A percentile compares a stretch with the other conserved stretches of the same genome.
These are phyloP conservation scores for Phenganax marumi DNA, from an alignment of 92 coral and sea anemone species.

Conservation along the genomic window DNA sequence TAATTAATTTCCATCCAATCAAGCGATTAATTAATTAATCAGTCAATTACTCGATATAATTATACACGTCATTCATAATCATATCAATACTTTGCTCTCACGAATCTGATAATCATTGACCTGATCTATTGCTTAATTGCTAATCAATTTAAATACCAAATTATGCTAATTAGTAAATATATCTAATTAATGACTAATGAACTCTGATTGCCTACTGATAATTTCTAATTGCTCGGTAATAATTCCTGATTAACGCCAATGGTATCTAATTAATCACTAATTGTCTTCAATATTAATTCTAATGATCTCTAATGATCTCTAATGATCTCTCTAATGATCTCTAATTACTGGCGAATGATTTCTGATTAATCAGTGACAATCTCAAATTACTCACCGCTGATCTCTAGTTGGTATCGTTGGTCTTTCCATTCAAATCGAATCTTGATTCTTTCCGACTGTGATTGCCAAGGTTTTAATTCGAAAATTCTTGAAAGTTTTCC, in stretches of 20 bases:
- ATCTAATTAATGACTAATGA: neutral
- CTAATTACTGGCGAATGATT: neutral
- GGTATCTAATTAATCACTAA: neutral
- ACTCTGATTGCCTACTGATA: neutral
- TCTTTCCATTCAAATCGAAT: neutral
- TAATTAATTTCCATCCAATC: neutral
- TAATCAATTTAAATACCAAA: neutral
- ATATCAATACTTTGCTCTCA: neutral
- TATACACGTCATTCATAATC: neutral
- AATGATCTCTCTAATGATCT: neutral
- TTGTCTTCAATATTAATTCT: no score
- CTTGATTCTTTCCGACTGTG: neutral
- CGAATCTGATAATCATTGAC: neutral
- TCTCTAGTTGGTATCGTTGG: neutral
- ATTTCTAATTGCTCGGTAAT: neutral
- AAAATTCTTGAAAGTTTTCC: neutral
- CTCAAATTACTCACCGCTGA: neutral
- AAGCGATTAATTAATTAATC: neutral
- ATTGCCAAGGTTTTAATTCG: neutral
- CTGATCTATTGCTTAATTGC: neutral
- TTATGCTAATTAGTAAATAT: neutral
- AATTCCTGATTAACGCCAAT: neutral
- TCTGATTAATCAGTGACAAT: neutral
- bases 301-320: neutral
- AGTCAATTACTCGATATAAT: neutral